Percentiles rank a stretch among this genome's conserved stretches.
Evolutionary conservation across 23 tunicate species (phyloP).

Genomic region (Phallusia fumigata): DNA sequence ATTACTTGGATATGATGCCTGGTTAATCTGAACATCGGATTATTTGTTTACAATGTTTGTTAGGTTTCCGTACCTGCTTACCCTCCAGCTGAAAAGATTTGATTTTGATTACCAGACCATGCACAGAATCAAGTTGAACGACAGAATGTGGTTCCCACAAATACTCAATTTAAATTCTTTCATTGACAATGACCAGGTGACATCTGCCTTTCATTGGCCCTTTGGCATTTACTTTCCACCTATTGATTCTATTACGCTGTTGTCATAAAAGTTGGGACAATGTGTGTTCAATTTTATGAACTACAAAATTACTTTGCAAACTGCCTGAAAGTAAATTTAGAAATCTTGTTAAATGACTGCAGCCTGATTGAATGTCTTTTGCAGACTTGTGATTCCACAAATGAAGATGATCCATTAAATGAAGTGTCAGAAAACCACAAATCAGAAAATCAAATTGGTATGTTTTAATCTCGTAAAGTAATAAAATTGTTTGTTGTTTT

Average conservation of each 20-base stretch:
- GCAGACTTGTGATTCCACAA: not conserved
- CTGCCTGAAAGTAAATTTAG: too few species aligned
- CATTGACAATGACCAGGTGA: slow-evolving; percentile 36
- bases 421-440: not conserved
- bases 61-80: slow-evolving; percentile 85
- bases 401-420: not conserved
- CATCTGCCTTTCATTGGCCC: not conserved
- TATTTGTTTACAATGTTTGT: not conserved
- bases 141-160: slow-evolving; percentile 77
- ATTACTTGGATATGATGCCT: too few species aligned
- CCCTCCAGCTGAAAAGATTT: slow-evolving; percentile 86
- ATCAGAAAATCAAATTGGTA: not conserved
- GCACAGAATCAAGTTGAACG: slow-evolving; percentile 79
- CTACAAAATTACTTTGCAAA: too few species aligned
- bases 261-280: too few species aligned
- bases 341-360: too few species aligned
- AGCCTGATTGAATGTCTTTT: too few species aligned
- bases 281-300: too few species aligned
- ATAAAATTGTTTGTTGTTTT: too few species aligned
- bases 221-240: not conserved
- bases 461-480: not conserved
- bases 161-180: slow-evolving; percentile 74
- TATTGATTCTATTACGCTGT: not conserved
- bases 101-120: slow-evolving; percentile 86
- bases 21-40: too few species aligned